Percentiles rank a stretch among this genome's conserved stretches.
Evolutionary conservation across 2,113 vertebrate genomes (phyloP).

Genomic region (Lepus timidus): DNA sequence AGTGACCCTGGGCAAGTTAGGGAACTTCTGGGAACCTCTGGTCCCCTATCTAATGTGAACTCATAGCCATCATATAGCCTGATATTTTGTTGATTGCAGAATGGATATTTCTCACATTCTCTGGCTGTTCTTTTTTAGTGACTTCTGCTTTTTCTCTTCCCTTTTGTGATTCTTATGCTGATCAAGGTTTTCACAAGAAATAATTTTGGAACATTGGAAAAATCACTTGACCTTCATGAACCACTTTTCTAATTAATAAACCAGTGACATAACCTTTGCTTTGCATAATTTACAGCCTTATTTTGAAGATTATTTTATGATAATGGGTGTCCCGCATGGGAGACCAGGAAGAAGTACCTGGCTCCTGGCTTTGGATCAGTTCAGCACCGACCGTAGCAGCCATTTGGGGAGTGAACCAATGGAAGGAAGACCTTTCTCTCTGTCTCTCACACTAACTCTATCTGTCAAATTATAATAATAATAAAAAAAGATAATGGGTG

Average conservation of each 20-base stretch:
- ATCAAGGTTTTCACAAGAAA: constrained; percentile 7
- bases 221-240: not conserved
- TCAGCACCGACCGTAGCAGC: no score
- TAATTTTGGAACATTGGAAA: constrained; percentile 7
- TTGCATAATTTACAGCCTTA: not conserved
- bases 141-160: not conserved
- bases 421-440: no score
- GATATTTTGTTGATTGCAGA: not conserved
- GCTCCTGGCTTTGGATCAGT: no score
- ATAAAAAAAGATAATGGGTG: not conserved
- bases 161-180: not conserved
- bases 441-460: no score
- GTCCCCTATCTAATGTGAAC: constrained; percentile 12
- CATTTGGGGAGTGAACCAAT: no score
- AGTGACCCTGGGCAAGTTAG: not conserved
- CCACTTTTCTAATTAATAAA: constrained; percentile 31
- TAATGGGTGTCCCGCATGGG: not conserved
- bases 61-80: not conserved
- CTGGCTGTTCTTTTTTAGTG: not conserved
- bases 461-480: no score
- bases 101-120: not conserved
- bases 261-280: not conserved
- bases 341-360: no score
- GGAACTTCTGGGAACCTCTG: not conserved
- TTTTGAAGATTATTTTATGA: constrained; percentile 31